A percentile compares a stretch with the other conserved stretches of the same genome.
Conservation (phyloP, 37 sponge, comb jelly and placozoan genomes). For the Chondrosia reniformis region DNA sequence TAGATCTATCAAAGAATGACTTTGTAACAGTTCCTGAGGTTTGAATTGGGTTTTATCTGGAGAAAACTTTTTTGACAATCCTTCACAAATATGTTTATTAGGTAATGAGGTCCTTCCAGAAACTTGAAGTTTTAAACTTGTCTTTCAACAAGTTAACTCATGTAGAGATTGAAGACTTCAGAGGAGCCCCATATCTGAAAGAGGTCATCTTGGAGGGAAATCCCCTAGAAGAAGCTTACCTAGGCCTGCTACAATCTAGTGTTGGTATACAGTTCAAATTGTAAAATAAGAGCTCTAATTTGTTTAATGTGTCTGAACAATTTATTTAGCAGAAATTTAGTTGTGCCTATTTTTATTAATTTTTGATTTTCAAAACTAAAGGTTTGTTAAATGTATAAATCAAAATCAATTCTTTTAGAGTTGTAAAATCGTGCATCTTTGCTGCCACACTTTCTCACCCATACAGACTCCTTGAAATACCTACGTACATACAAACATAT, state of each 20-base stretch:
- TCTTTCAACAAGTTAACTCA: conserved; percentile 4
- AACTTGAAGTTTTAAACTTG: neutral
- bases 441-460: conserved; percentile 49
- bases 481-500: conserved; percentile 19
- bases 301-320: too few relatives aligned
- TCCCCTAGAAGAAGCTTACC: neutral
- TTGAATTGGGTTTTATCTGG: too few relatives aligned
- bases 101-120: too few relatives aligned
- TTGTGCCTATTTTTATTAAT: too few relatives aligned
- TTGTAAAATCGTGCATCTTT: conserved; percentile 55
- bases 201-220: conserved; percentile 1
- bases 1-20: too few relatives aligned
- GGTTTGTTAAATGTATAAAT: conserved; percentile 62
- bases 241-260: neutral
- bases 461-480: conserved; percentile 82
- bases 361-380: too few relatives aligned
- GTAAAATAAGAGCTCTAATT: neutral
- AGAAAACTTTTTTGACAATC: too few relatives aligned
- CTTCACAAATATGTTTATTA: too few relatives aligned
- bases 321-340: too few relatives aligned
- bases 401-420: conserved; percentile 91
- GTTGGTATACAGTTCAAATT: neutral
- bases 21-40: too few relatives aligned
- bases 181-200: neutral
- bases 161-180: neutral